phyloP scores from a whole-genome alignment of 2,888 invertebrate species.

The Molorchus minor region DNA sequence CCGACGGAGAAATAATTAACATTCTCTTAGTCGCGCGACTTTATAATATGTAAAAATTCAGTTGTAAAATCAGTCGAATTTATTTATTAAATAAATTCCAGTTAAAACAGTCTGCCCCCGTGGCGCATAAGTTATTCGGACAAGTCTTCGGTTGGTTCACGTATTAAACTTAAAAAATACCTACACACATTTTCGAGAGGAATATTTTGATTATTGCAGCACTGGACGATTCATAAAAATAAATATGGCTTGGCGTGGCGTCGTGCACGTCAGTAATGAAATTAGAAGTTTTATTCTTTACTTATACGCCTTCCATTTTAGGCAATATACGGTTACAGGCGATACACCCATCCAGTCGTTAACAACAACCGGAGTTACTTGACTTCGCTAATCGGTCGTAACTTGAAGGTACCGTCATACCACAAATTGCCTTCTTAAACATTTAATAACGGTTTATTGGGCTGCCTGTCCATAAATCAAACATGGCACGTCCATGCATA shows the following conservation, averaged over 20 bases:
- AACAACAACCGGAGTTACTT: too few species aligned
- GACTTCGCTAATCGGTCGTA: too few species aligned
- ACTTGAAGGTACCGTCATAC: too few species aligned
- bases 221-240: constrained; percentile 3
- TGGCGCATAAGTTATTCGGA: constrained; percentile 43
- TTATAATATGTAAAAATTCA: constrained; percentile 17
- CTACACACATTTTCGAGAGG: constrained; percentile 22
- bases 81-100: constrained; percentile 49
- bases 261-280: too few species aligned
- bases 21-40: constrained; percentile 1
- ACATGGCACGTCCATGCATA: constrained; percentile 33
- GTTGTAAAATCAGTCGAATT: constrained; percentile 43
- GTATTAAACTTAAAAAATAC: constrained; percentile 26
- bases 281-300: too few species aligned
- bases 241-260: too few species aligned
- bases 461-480: too few species aligned
- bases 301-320: too few species aligned
- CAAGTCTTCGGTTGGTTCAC: constrained; percentile 37
- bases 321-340: too few species aligned
- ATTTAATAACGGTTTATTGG: too few species aligned
- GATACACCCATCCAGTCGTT: too few species aligned
- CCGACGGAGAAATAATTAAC: constrained; percentile 14
- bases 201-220: constrained; percentile 25
- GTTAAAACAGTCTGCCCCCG: constrained; percentile 49
- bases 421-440: too few species aligned